phyloP scores from a whole-genome alignment of 2,888 invertebrate genomes.

The Cosmia pyralina region DNA sequence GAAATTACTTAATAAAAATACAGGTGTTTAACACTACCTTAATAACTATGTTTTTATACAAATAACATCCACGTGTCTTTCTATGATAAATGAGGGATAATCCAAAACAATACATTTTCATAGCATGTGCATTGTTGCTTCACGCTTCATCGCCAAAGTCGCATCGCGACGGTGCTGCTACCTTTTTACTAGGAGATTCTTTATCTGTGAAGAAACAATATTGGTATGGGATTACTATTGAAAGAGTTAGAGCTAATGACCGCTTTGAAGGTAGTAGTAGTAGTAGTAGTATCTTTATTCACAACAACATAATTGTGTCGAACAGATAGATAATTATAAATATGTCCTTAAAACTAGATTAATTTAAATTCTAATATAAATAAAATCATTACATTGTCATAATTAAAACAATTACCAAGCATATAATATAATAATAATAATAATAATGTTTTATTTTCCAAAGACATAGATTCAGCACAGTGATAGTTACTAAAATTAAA shows the following conservation, averaged over 20 bases:
- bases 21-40: slow-evolving; percentile 54
- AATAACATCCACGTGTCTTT: slow-evolving; percentile 20
- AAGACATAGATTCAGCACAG: too few species aligned
- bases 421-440: too few species aligned
- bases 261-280: too few species aligned
- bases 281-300: too few species aligned
- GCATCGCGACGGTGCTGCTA: slow-evolving; percentile 75
- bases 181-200: slow-evolving; percentile 75
- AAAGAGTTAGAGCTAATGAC: neutral
- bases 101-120: slow-evolving; percentile 36
- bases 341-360: too few species aligned
- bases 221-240: neutral
- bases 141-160: slow-evolving; percentile 73
- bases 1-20: slow-evolving; percentile 49
- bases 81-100: slow-evolving; percentile 35
- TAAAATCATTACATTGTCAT: too few species aligned
- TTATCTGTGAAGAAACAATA: slow-evolving; percentile 67
- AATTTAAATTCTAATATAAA: too few species aligned
- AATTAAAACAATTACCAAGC: too few species aligned
- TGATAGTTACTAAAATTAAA: too few species aligned
- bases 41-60: slow-evolving; percentile 44
- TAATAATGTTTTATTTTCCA: too few species aligned
- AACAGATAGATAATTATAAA: too few species aligned
- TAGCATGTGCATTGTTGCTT: slow-evolving; percentile 22
- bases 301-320: too few species aligned